Percentiles rank a stretch among this genome's conserved stretches.
Conservation (phyloP, 2,113 vertebrate genomes). For the Tilapia sparmanii region DNA sequence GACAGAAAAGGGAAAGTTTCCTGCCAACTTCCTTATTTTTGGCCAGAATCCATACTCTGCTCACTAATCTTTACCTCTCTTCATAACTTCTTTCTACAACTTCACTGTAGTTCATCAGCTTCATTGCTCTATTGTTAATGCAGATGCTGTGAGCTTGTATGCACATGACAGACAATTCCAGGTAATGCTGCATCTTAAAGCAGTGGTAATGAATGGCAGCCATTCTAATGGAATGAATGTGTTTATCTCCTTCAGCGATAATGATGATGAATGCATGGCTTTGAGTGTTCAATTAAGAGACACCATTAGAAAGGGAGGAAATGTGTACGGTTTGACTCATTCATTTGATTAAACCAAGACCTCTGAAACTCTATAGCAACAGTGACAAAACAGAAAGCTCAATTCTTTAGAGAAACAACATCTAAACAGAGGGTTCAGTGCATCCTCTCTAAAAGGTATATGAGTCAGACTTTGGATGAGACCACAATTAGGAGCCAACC, state of each 20-base stretch:
- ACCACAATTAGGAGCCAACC: conserved; percentile 1
- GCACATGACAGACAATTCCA: background rate
- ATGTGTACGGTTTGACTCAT: background rate
- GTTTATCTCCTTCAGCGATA: background rate
- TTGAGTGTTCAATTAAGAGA: conserved; percentile 14
- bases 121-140: background rate
- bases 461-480: background rate
- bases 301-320: conserved; percentile 21
- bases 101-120: background rate
- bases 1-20: background rate
- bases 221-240: background rate
- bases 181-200: background rate
- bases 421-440: conserved; percentile 19
- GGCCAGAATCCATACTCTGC: background rate
- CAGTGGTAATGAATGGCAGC: background rate
- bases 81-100: background rate
- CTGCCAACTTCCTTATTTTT: background rate
- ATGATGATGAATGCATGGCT: conserved; percentile 22
- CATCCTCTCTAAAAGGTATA: background rate
- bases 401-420: background rate
- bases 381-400: background rate
- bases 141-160: background rate
- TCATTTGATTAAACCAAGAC: conserved; percentile 20
- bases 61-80: background rate
- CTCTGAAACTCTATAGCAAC: conserved; percentile 20